phyloP scores from a whole-genome alignment of 2,888 invertebrate species.

The Rhaphigaster nebulosa region DNA sequence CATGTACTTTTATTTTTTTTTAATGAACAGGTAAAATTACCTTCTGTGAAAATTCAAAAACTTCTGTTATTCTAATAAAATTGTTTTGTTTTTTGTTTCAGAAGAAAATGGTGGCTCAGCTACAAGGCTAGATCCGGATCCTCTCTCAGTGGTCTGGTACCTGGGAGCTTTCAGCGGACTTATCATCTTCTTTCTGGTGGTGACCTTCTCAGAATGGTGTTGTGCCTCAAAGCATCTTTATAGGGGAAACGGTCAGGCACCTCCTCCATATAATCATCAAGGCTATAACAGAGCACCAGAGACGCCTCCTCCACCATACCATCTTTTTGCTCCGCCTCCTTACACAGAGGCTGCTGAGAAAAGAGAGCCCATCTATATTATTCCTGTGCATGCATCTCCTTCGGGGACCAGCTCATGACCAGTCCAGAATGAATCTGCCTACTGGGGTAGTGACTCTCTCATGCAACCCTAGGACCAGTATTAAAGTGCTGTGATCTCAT shows the following conservation, averaged over 20 bases:
- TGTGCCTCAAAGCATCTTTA: constrained; percentile 68
- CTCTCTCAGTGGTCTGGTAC: constrained; percentile 74
- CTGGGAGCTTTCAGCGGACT: constrained; percentile 74
- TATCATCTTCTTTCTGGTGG: constrained; percentile 73
- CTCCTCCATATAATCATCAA: constrained; percentile 63
- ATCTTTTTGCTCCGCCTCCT: constrained; percentile 73
- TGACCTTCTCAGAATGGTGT: constrained; percentile 74
- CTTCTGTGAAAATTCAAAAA: background rate
- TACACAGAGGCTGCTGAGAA: constrained; percentile 67
- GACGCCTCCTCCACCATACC: constrained; percentile 72
- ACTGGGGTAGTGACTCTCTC: constrained; percentile 39
- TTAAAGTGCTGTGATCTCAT: constrained; percentile 59
- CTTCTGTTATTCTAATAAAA: background rate
- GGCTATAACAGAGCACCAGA: constrained; percentile 64
- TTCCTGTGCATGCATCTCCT: constrained; percentile 62
- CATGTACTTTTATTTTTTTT: background rate
- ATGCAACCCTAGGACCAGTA: constrained; percentile 52
- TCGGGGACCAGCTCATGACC: constrained; percentile 46
- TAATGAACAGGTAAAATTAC: background rate
- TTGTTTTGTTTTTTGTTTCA: constrained; percentile 31
- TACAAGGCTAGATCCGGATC: constrained; percentile 68
- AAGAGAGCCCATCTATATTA: constrained; percentile 63
- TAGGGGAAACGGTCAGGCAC: constrained; percentile 67
- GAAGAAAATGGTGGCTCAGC: constrained; percentile 29
- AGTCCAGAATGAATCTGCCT: constrained; percentile 31